Conservation (phyloP, 2,888 invertebrate species). For the Ormyrus nitidulus region DNA sequence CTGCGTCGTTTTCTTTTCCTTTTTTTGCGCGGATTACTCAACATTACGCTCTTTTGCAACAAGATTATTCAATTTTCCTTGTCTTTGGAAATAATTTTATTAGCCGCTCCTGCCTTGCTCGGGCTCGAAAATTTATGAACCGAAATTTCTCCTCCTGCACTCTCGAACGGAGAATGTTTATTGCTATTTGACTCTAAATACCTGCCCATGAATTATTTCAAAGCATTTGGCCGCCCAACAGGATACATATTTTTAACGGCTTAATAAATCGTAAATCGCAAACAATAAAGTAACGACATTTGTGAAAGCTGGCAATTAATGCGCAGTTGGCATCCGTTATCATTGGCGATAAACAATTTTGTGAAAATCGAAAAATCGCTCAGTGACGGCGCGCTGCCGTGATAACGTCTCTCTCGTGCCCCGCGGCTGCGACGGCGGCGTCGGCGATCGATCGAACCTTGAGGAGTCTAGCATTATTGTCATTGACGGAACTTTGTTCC, state of each 20-base stretch:
- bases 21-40: slow-evolving; percentile 19
- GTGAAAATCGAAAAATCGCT: slow-evolving; percentile 30
- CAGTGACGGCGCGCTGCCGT: background rate
- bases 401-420: slow-evolving; percentile 8
- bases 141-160: background rate
- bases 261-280: slow-evolving; percentile 1
- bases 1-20: background rate
- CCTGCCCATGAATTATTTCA: background rate
- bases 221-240: slow-evolving; percentile 20
- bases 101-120: background rate
- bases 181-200: background rate
- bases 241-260: slow-evolving; percentile 11
- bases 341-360: slow-evolving; percentile 37
- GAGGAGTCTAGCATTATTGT: slow-evolving; percentile 22
- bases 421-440: background rate
- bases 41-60: background rate
- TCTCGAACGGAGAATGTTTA: background rate
- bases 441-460: slow-evolving; percentile 44
- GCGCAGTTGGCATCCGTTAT: slow-evolving; percentile 43
- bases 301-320: slow-evolving; percentile 29
- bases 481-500: slow-evolving; percentile 42
- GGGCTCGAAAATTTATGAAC: background rate
- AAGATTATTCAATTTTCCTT: background rate
- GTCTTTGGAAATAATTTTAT: background rate
- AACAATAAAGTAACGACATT: background rate